Conservation (phyloP, 1,140 invertebrate species). For the Argopecten irradians region DNA sequence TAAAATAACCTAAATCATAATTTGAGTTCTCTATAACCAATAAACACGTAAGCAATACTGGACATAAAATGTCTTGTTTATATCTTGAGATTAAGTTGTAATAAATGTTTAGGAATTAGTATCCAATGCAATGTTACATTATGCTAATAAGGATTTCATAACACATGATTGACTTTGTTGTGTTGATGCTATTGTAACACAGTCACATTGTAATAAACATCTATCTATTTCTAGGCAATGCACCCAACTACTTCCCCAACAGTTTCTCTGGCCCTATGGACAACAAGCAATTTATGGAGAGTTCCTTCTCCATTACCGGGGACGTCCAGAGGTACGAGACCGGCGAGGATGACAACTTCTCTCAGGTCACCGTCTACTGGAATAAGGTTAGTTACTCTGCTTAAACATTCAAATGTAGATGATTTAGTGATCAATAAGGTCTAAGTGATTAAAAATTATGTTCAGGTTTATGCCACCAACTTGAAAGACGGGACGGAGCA, state of each 20-base stretch:
- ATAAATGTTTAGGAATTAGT: too few relatives aligned
- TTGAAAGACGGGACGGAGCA: background rate
- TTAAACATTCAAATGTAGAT: background rate
- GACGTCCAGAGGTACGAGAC: conserved; percentile 86
- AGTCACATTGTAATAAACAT: too few relatives aligned
- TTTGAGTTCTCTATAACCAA: too few relatives aligned
- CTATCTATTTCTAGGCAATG: conserved; percentile 80
- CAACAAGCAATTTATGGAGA: conserved; percentile 67
- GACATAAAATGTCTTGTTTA: too few relatives aligned
- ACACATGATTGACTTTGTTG: too few relatives aligned
- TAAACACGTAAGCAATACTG: too few relatives aligned
- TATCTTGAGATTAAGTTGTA: too few relatives aligned
- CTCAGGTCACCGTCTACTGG: conserved; percentile 90
- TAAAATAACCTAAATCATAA: too few relatives aligned
- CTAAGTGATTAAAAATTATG: too few relatives aligned
- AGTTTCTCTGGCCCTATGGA: conserved; percentile 90
- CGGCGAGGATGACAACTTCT: conserved; percentile 91
- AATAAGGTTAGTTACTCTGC: conserved; percentile 77
- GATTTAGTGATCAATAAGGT: background rate
- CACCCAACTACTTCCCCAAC: conserved; percentile 97
- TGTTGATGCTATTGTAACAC: too few relatives aligned
- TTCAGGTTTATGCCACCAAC: background rate
- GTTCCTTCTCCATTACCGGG: conserved; percentile 74
- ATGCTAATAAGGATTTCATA: background rate
- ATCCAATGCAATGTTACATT: background rate